These are phyloP conservation scores for Ommatoiulus sabulosus DNA, from an alignment of 2,888 invertebrate species.

Conservation along the genomic window DNA sequence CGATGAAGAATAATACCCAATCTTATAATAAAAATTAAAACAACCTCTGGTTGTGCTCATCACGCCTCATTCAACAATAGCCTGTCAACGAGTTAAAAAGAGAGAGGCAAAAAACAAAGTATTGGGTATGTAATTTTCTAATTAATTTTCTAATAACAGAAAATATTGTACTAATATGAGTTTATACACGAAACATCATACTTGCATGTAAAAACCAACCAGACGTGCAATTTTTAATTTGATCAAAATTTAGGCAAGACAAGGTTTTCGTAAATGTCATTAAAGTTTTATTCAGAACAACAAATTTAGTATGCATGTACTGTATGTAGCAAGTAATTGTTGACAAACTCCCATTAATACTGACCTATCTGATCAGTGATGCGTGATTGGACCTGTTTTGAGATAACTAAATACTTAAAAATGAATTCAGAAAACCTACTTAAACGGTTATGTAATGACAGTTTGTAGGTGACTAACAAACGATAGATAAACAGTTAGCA, in stretches of 20 bases:
- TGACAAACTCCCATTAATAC: not conserved
- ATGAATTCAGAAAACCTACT: not conserved
- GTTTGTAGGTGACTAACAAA: not conserved
- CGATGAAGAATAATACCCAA: not conserved
- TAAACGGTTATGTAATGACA: not conserved
- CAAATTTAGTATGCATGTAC: not conserved
- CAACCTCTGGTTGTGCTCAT: not conserved
- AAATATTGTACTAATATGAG: too few relatives aligned
- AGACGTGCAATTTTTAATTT: not conserved
- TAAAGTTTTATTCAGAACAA: not conserved
- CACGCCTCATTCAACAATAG: not conserved
- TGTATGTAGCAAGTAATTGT: not conserved
- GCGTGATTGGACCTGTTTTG: conserved; percentile 24
- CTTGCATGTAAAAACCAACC: too few relatives aligned
- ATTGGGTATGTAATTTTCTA: not conserved
- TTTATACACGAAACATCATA: too few relatives aligned
- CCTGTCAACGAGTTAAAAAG: too few relatives aligned
- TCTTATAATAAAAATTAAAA: not conserved
- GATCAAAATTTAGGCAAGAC: too few relatives aligned
- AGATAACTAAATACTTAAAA: not conserved
- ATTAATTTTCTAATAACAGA: not conserved
- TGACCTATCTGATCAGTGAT: not conserved
- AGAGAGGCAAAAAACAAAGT: too few relatives aligned
- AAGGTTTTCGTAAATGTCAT: too few relatives aligned
- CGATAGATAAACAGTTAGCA: too few relatives aligned